phyloP scores from a whole-genome alignment of 2,113 vertebrate species.

The Suricata suricatta region DNA sequence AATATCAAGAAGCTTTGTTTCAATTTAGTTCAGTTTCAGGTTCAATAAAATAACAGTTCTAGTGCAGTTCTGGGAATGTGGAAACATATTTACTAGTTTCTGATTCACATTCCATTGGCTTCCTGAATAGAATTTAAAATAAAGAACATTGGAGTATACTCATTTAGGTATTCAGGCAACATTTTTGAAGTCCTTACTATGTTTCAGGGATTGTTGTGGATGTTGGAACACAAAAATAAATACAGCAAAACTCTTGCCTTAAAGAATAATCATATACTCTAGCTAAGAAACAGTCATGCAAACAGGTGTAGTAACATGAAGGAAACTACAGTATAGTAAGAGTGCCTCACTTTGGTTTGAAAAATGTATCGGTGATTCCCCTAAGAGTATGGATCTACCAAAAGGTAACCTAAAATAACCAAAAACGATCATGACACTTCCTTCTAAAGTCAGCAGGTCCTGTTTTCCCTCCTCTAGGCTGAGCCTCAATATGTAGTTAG shows the following conservation, averaged over 20 bases:
- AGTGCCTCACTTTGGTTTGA: background rate
- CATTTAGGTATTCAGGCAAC: background rate
- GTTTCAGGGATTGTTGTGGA: background rate
- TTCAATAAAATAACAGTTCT: constrained; percentile 61
- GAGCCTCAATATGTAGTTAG: background rate
- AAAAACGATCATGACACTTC: background rate
- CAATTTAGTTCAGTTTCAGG: constrained; percentile 53
- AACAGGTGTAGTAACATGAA: background rate
- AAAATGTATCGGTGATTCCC: background rate
- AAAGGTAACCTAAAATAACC: background rate
- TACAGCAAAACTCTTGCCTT: background rate
- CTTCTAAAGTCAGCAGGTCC: background rate
- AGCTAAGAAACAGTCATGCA: background rate
- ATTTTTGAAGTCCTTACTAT: constrained; percentile 35
- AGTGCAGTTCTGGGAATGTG: constrained; percentile 48
- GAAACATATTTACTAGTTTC: constrained; percentile 53
- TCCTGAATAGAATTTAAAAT: constrained; percentile 62
- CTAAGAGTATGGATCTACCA: background rate
- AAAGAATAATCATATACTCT: background rate
- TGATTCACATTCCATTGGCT: constrained; percentile 49
- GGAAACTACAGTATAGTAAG: background rate
- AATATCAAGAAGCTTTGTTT: constrained; percentile 64
- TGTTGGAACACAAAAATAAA: constrained; percentile 4
- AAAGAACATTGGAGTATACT: constrained; percentile 33
- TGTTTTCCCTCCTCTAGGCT: background rate